Evolutionary conservation across 2,797 vertebrate species (phyloP), one percentile per base, ranked within the genome.

Genomic region (Megalops cyprinoides): DNA sequence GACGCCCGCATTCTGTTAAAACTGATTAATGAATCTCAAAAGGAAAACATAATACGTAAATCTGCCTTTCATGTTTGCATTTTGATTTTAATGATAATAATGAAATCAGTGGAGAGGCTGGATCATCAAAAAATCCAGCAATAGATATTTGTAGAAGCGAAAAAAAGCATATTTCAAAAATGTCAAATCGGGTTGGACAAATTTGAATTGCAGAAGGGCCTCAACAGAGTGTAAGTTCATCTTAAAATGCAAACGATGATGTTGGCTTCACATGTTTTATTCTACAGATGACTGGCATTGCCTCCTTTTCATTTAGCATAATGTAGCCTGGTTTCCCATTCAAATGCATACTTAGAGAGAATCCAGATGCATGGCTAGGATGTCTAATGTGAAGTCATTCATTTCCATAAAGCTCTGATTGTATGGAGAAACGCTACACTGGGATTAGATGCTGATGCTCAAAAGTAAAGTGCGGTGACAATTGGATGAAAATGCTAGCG

Each of bases 401-500:
- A 85, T 84, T 87, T 85, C 83, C 84, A 84, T 84, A 82, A 82
- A 80, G 39, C 3, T 28, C 65, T 73, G 65, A 77, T 42, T 46
- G 78, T 2, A 37, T 5, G 23, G 49, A 55, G 51, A 65, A 56
- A 28, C 74, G 62, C 42, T 25, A 31, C 71, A 79, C 46, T 20
- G 76, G 80, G 76, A 71, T 62, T 67, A 18, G 60, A 53, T 77
- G 76, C 53, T 4, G 73, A 49, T 48, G 77, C 80, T 82, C 56
- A 75, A 78, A 80, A 87, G 83, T 85, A 87, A 81, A 86, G 85
- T 76, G 79, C 90, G 82, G 90, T 92, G 86, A 86, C 79, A 90
- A 91, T 86, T 86, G 81, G 89, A 91, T 90, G 83, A 92, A 83
- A 82, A 60, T 85, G 74, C 62, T 82, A 79, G 82, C 78, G 86